phyloP scores from a whole-genome alignment of 2,797 vertebrate genomes.

The Coluber constrictor region DNA sequence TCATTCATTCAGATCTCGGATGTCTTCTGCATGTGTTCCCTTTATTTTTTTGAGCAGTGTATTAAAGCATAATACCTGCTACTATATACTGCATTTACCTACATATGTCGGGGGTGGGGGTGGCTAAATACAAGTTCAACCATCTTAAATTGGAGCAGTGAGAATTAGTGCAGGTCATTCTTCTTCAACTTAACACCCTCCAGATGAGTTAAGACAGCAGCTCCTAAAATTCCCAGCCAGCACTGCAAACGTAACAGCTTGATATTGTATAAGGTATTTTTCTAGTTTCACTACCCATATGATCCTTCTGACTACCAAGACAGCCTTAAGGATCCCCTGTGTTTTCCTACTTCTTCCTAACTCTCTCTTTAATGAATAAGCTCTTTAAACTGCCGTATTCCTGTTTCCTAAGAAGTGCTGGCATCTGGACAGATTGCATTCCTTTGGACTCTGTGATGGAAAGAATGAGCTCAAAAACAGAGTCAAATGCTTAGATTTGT shows the following conservation, averaged over 20 bases:
- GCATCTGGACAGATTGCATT: conserved; percentile 69
- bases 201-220: not conserved
- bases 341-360: conserved; percentile 15
- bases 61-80: not conserved
- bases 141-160: not conserved
- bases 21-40: too few species aligned
- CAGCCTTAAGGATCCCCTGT: conserved; percentile 36
- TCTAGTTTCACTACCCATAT: not conserved
- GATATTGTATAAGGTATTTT: too few species aligned
- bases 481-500: conserved; percentile 56
- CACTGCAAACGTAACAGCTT: not conserved
- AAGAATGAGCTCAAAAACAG: conserved; percentile 68
- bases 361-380: conserved; percentile 56
- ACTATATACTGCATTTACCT: not conserved
- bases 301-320: not conserved
- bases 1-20: too few species aligned
- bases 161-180: not conserved
- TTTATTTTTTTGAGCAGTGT: too few species aligned
- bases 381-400: conserved; percentile 61
- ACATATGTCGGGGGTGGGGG: not conserved
- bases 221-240: not conserved
- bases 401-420: conserved; percentile 66
- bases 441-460: conserved; percentile 64
- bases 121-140: too few species aligned
- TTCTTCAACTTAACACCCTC: too few species aligned